Evolutionary conservation across 2,113 vertebrate species (phyloP).

Genomic region (Pao palembangensis): DNA sequence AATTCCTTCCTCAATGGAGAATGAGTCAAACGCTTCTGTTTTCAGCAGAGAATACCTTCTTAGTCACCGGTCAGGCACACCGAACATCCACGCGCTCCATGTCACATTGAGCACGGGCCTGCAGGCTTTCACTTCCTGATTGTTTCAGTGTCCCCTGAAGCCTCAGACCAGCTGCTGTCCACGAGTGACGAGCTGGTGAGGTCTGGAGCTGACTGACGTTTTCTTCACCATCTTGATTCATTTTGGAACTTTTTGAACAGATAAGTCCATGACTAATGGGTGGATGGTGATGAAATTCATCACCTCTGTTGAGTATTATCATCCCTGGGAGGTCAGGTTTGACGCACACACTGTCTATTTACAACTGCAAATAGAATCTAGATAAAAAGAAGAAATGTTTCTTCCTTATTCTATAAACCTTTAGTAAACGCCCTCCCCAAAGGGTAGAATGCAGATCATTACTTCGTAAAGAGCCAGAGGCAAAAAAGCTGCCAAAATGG

Average conservation of each 20-base stretch:
- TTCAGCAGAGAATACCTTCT: constrained; percentile 24
- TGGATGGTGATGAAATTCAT: too few species aligned
- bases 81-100: constrained; percentile 24
- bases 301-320: too few species aligned
- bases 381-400: neutral
- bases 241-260: too few species aligned
- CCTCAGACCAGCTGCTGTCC: constrained; percentile 15
- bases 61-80: constrained; percentile 36
- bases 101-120: constrained; percentile 42
- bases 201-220: too few species aligned
- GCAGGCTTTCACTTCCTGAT: constrained; percentile 56
- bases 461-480: too few species aligned
- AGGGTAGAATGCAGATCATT: neutral
- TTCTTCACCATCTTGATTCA: too few species aligned
- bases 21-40: constrained; percentile 41
- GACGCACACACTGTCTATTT: too few species aligned
- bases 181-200: too few species aligned
- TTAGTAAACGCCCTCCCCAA: constrained; percentile 8
- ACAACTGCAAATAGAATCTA: constrained; percentile 11
- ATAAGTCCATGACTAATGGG: too few species aligned
- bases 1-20: constrained; percentile 18
- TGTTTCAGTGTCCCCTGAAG: constrained; percentile 45
- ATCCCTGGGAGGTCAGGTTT: too few species aligned
- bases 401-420: too few species aligned
- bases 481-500: neutral